Conservation (phyloP, 2,888 invertebrate species). For the Rhodophaea formosa region DNA sequence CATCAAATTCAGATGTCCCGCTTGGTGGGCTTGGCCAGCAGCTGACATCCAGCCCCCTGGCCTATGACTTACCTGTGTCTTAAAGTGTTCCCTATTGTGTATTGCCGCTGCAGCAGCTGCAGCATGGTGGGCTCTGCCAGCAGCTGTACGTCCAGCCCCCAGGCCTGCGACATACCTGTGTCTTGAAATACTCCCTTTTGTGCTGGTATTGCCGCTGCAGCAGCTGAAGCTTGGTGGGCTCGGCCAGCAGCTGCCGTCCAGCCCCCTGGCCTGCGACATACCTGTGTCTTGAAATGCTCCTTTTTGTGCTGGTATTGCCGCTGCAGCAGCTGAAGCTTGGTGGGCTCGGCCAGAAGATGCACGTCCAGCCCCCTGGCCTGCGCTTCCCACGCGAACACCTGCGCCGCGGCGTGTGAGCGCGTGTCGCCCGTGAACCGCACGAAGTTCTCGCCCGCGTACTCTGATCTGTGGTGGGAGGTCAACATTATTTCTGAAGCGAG, state of each 20-base stretch:
- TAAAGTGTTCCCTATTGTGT: slow-evolving; percentile 94
- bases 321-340: slow-evolving; percentile 95
- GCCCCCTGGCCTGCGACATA: slow-evolving; percentile 67
- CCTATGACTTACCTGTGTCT: slow-evolving; percentile 86
- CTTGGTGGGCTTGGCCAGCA: no score
- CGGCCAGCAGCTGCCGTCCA: slow-evolving; percentile 97
- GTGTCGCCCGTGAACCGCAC: slow-evolving; percentile 97
- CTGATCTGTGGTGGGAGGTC: slow-evolving; percentile 60
- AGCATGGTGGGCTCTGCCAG: slow-evolving; percentile 99
- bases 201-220: slow-evolving; percentile 94
- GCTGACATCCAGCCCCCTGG: no score
- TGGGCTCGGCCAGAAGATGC: slow-evolving; percentile 97
- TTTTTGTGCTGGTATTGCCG: slow-evolving; percentile 94
- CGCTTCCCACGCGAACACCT: slow-evolving; percentile 99
- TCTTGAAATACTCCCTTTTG: slow-evolving; percentile 94
- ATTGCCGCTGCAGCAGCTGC: slow-evolving; percentile 94
- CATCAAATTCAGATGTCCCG: no score
- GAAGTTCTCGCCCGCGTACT: slow-evolving; percentile 98
- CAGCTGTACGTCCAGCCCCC: slow-evolving; percentile 96
- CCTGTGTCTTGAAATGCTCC: slow-evolving; percentile 92
- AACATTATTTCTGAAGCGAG: neutral
- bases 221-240: slow-evolving; percentile 97
- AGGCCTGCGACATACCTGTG: slow-evolving; percentile 88
- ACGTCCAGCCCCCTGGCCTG: slow-evolving; percentile 96
- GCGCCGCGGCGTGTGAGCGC: slow-evolving; percentile 92